phyloP scores from a whole-genome alignment of 1,140 invertebrate species.

The Ostrea edulis region DNA sequence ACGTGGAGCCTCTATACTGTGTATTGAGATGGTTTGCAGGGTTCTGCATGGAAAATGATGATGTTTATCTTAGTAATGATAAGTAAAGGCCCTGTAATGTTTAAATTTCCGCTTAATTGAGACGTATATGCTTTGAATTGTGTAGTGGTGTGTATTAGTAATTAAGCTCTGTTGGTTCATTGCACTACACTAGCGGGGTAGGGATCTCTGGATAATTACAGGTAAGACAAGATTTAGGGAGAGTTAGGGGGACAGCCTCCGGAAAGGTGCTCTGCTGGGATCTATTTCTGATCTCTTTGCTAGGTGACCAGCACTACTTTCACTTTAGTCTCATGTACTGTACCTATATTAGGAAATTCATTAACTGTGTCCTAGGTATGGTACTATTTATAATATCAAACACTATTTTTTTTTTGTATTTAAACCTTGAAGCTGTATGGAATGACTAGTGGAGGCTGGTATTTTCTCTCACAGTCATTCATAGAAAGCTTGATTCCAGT shows the following conservation, averaged over 20 bases:
- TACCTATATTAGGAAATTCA: too few relatives aligned
- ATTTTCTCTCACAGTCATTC: too few relatives aligned
- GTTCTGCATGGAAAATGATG: constrained; percentile 28
- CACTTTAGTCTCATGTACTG: too few relatives aligned
- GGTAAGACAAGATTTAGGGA: constrained; percentile 30
- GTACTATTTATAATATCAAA: too few relatives aligned
- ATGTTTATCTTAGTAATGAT: constrained; percentile 24
- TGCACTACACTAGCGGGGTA: neutral
- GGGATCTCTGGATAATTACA: neutral
- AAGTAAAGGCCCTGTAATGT: constrained; percentile 18
- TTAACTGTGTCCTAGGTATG: too few relatives aligned
- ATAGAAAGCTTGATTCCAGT: too few relatives aligned
- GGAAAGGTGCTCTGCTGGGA: neutral
- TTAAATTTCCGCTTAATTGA: constrained; percentile 26
- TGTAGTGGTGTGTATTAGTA: neutral
- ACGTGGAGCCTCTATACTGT: neutral
- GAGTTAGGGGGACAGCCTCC: too few relatives aligned
- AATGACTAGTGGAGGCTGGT: too few relatives aligned
- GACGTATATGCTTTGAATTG: neutral
- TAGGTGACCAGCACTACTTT: too few relatives aligned
- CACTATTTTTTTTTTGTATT: too few relatives aligned
- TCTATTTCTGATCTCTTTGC: neutral
- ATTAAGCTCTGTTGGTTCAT: constrained; percentile 18
- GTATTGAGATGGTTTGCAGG: neutral
- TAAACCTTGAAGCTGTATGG: too few relatives aligned